These are phyloP conservation scores for Cebus imitator DNA, from an alignment of 2,113 vertebrate genomes.

Conservation along the genomic window DNA sequence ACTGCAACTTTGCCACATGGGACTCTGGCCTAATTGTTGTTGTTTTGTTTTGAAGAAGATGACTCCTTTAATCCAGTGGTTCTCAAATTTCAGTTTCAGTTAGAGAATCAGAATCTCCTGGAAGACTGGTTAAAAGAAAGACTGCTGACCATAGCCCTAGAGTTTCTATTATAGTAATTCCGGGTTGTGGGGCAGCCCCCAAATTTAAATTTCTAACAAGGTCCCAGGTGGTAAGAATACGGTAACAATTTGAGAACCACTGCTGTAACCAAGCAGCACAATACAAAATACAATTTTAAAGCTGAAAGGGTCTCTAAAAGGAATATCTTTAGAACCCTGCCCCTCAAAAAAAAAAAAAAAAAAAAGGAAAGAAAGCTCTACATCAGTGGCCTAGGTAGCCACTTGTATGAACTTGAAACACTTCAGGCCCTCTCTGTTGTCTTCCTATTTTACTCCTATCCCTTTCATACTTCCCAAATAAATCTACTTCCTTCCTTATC, in stretches of 20 bases:
- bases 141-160: background rate
- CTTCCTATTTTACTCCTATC: slow-evolving; percentile 29
- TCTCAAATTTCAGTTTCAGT: background rate
- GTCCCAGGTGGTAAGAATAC: background rate
- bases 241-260: background rate
- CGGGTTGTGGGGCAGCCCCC: background rate
- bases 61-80: background rate
- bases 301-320: background rate
- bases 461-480: background rate
- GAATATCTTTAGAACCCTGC: background rate
- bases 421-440: background rate
- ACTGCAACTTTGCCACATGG: background rate
- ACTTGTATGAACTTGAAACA: background rate
- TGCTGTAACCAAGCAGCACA: background rate
- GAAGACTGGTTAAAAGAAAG: background rate
- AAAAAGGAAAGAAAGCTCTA: background rate
- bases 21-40: background rate
- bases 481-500: background rate
- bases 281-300: slow-evolving; percentile 20
- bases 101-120: background rate
- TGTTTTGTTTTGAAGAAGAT: background rate
- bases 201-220: slow-evolving; percentile 18
- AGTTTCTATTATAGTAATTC: background rate
- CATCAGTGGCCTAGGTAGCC: background rate
- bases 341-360: background rate